phyloP scores from a whole-genome alignment of 2,888 invertebrate species.

The Laothoe populi region DNA sequence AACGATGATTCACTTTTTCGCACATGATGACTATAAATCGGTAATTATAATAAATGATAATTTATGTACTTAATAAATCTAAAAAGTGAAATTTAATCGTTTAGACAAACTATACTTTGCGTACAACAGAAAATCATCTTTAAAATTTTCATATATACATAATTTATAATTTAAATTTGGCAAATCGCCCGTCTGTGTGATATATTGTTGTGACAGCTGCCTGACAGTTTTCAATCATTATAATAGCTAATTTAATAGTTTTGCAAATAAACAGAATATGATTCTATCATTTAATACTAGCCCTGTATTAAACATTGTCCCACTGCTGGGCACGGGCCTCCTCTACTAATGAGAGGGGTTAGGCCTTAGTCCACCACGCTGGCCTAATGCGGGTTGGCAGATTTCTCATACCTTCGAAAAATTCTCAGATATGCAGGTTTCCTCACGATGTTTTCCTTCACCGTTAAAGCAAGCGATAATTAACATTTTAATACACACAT shows the following conservation, averaged over 20 bases:
- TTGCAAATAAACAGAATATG: constrained; percentile 12
- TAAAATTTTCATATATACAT: neutral
- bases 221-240: constrained; percentile 13
- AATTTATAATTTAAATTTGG: constrained; percentile 7
- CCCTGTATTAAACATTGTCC: too few relatives aligned
- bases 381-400: too few relatives aligned
- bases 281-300: too few relatives aligned
- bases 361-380: too few relatives aligned
- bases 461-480: too few relatives aligned
- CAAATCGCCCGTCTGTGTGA: constrained; percentile 8
- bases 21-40: neutral
- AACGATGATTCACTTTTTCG: neutral
- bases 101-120: neutral
- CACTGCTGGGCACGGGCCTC: too few relatives aligned
- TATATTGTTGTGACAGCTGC: constrained; percentile 10
- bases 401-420: too few relatives aligned
- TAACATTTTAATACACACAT: too few relatives aligned
- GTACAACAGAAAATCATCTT: neutral
- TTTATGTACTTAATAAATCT: neutral
- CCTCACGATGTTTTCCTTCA: too few relatives aligned
- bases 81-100: neutral
- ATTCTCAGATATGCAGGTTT: too few relatives aligned
- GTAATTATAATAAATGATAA: constrained; percentile 2
- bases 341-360: too few relatives aligned
- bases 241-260: constrained; percentile 21